Evolutionary conservation across 2,888 invertebrate genomes (phyloP), one percentile per base, ranked within the genome.

Genomic region (Polydesmus complanatus): DNA sequence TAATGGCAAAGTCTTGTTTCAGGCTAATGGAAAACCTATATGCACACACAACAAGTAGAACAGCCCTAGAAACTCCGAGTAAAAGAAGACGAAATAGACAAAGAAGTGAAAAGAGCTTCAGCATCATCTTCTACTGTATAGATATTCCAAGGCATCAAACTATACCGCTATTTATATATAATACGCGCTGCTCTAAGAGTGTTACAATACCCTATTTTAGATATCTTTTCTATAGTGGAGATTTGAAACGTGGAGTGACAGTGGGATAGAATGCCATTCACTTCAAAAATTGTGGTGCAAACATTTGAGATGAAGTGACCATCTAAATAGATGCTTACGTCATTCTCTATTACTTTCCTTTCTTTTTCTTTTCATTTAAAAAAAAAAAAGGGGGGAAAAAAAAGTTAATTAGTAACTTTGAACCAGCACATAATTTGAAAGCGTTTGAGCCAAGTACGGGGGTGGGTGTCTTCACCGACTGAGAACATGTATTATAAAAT

Each of bases 1-100:
- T 60, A 60, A 60, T 60, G 60, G 60, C 54, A 60, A 60, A 60
- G 60, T 60, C 60, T 60, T 60, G 60, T 60, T 55, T 50, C 48
- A 22, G 49, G 47, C 60, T 60, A 60, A 60, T 60, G 60, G 60
- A 60, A 60, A 60, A 37, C 52, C 21, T 19, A 52, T 58, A 53
- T 58, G 59, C 59, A 58, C 59, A 58, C 53, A 51, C 48, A 57
- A 49, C 57, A 57, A 37, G 50, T 47, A n/a, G n/a, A n/a, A n/a
- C n/a, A n/a, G n/a, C n/a, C n/a, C 56, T 37, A 27, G 47, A 27
- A 56, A 57, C 47, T 23, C 50, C 25, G 49, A 57, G 48, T 57
- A 22, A n/a, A 49, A 52, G 51, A 49, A 53, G 58, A 27, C 27
- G 51, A 23, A 58, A 58, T 48, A 58, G 53, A 58, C 52, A 58